These are phyloP conservation scores for Cygnus buccinator DNA, from an alignment of 2,113 vertebrate species.

Conservation along the genomic window DNA sequence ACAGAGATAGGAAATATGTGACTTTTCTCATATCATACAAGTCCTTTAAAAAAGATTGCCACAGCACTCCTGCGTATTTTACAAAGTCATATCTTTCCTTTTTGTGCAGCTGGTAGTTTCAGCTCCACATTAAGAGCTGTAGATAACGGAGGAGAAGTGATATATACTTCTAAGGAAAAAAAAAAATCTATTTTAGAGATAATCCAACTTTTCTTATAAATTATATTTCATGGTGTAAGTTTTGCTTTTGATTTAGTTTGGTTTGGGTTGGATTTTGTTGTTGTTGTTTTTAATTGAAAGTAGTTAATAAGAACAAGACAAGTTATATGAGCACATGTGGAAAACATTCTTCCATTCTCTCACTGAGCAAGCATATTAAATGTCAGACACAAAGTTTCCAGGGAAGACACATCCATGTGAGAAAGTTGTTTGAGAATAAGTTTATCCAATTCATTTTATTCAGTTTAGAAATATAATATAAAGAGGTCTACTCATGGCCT, in stretches of 20 bases:
- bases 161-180: background rate
- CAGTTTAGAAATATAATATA: background rate
- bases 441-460: background rate
- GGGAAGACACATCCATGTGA: background rate
- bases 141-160: background rate
- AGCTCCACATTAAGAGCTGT: background rate
- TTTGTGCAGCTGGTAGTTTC: background rate
- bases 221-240: fast-evolving
- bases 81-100: background rate
- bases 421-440: background rate
- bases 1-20: background rate
- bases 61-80: background rate
- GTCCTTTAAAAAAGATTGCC: background rate
- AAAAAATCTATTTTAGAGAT: background rate
- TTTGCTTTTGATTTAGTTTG: background rate
- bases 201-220: background rate
- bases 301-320: background rate
- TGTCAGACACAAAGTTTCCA: background rate
- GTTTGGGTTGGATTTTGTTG: too few species aligned
- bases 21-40: background rate
- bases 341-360: background rate
- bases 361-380: background rate
- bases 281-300: background rate
- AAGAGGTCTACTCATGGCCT: background rate
- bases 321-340: background rate